Evolutionary conservation across 1,140 invertebrate species (phyloP), one percentile per base, ranked within the genome.

Genomic region (Drosophila orena): DNA sequence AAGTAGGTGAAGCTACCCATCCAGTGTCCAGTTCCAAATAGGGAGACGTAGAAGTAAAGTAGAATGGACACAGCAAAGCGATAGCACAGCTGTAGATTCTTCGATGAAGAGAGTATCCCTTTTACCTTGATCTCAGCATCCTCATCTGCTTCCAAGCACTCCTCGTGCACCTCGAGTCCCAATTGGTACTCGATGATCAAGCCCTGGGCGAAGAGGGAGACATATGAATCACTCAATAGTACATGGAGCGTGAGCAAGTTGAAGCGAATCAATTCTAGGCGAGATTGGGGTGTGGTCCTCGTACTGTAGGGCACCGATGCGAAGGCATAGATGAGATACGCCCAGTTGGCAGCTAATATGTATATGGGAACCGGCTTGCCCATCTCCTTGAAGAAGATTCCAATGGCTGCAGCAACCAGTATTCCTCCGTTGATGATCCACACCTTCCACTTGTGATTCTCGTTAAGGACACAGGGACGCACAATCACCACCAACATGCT

Each of bases 1-100:
- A 99, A 97, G 92, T 99, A 99, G 22, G 97, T 97, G 92, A 96
- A 97, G 11, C 98, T 92, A 57, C 97, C 98, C 7, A 97, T 97
- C 91, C 99, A 97, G 92, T 99, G 99, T n/a, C 98, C 98, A 17
- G 96, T 98, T 7, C 98, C 98, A 92, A 99, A 99, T 91, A 99
- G 98, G n/a, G 97, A 96, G 68, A 96, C 88, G 50, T 97, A 93
- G 38, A 96, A 96, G 64, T 97, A 97, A 59, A 97, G 93, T 69
- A 97, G 93, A 95, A 97, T 93, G 57, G 86, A 83, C 27, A 69
- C 79, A 2, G 86, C 78, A 30, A 77, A 69, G 49, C 79, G 61
- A 43, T 91, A 78, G 71, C 60, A 65, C 4, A 20, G 49, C 11
- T 71, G 11, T 6, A 90, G 27, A 8, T 90, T 61, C 2, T 69